phyloP scores from a whole-genome alignment of 2,113 vertebrate genomes.

The Percina caprodes region DNA sequence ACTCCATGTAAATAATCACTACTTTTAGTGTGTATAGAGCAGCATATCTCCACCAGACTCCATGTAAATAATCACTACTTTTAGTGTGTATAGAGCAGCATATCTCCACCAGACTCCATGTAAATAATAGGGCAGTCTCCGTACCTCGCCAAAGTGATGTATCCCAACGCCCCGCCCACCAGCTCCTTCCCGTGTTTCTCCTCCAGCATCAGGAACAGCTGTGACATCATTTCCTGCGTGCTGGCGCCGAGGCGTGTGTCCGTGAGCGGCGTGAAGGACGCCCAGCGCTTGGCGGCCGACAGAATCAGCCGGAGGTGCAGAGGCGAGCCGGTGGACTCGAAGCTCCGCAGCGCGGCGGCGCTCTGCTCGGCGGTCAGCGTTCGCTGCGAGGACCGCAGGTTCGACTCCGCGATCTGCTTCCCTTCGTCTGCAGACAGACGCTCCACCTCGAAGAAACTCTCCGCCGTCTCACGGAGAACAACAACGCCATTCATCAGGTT shows the following conservation, averaged over 20 bases:
- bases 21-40: no score
- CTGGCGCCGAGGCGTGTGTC: slow-evolving; percentile 68
- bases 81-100: no score
- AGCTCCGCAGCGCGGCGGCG: slow-evolving; percentile 69
- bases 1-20: no score
- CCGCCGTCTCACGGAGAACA: no score
- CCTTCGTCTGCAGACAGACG: slow-evolving; percentile 76
- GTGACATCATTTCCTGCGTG: slow-evolving; percentile 73
- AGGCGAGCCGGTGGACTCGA: slow-evolving; percentile 74
- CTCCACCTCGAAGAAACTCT: slow-evolving; percentile 73
- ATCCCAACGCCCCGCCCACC: slow-evolving; percentile 82
- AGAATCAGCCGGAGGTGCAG: slow-evolving; percentile 84
- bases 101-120: no score
- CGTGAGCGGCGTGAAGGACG: slow-evolving; percentile 73
- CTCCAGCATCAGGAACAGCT: slow-evolving; percentile 84
- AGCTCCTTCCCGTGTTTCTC: slow-evolving; percentile 82
- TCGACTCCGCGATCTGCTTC: slow-evolving; percentile 72
- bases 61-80: no score
- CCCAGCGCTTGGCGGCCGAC: slow-evolving; percentile 81
- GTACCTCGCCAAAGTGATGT: slow-evolving; percentile 80
- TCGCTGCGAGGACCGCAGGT: slow-evolving; percentile 60
- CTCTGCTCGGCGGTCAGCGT: slow-evolving; percentile 74
- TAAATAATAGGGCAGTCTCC: no score
- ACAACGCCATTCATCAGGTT: no score
- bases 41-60: no score